Conservation (phyloP, 2,888 invertebrate genomes). For the Sarcophaga caerulescens region DNA sequence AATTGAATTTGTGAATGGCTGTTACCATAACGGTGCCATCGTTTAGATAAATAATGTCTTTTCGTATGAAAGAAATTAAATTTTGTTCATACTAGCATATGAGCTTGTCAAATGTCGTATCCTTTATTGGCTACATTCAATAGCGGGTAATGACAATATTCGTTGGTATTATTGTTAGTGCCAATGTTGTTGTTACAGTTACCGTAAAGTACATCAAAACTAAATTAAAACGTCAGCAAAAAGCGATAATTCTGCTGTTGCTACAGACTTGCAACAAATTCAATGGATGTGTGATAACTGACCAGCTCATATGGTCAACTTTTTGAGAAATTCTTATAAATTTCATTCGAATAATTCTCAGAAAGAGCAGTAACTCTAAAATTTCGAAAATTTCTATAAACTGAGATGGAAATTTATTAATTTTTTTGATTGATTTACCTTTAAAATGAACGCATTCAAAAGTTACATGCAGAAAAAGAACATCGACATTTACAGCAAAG, state of each 20-base stretch:
- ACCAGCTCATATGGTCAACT: too few relatives aligned
- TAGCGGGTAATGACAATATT: neutral
- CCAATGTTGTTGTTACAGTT: neutral
- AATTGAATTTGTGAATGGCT: too few relatives aligned
- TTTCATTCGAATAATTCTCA: too few relatives aligned
- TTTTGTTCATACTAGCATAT: slow-evolving; percentile 38
- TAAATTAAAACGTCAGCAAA: slow-evolving; percentile 53
- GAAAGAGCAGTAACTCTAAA: too few relatives aligned
- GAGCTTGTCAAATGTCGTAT: slow-evolving; percentile 46
- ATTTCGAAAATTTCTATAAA: too few relatives aligned
- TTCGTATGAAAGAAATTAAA: slow-evolving; percentile 13
- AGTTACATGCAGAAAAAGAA: too few relatives aligned
- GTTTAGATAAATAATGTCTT: slow-evolving; percentile 28
- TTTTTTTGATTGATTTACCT: too few relatives aligned
- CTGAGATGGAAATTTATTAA: too few relatives aligned
- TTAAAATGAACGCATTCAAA: too few relatives aligned
- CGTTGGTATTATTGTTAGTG: neutral
- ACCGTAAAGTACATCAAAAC: slow-evolving; percentile 29
- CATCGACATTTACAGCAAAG: too few relatives aligned
- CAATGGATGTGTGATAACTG: neutral
- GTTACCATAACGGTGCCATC: neutral
- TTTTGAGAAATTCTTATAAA: too few relatives aligned
- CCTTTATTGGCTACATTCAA: slow-evolving; percentile 13
- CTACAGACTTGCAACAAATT: neutral
- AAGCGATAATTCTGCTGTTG: neutral